phyloP scores from a whole-genome alignment of 2,888 invertebrate genomes.

The Anthophora plumipes region DNA sequence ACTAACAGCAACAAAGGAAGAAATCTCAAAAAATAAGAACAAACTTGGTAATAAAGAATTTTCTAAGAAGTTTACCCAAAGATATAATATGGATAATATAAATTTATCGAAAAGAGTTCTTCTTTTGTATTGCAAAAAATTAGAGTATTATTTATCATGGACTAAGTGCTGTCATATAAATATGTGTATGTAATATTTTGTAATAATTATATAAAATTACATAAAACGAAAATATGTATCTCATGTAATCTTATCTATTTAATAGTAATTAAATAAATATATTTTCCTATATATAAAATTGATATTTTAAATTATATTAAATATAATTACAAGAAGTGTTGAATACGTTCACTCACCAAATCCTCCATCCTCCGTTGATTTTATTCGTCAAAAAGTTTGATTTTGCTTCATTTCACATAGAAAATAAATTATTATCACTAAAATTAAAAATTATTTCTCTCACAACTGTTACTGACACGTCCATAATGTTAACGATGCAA shows the following conservation, averaged over 20 bases:
- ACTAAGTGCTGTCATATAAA: slow-evolving; percentile 81
- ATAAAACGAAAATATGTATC: not conserved
- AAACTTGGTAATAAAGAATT: slow-evolving; percentile 83
- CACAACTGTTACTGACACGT: not conserved
- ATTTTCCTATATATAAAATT: too few relatives aligned
- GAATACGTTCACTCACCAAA: not conserved
- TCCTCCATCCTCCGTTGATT: not conserved
- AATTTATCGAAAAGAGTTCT: slow-evolving; percentile 85
- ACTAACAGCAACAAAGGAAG: slow-evolving; percentile 85
- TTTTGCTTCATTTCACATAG: not conserved
- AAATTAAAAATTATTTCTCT: not conserved
- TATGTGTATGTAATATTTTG: slow-evolving; percentile 1
- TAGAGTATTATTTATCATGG: slow-evolving; percentile 91
- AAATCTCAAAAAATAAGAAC: slow-evolving; percentile 66
- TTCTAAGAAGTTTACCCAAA: slow-evolving; percentile 87
- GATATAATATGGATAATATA: slow-evolving; percentile 85
- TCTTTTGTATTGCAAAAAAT: slow-evolving; percentile 88
- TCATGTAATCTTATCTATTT: too few relatives aligned
- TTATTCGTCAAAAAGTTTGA: not conserved
- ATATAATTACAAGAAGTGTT: not conserved
- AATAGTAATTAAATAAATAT: too few relatives aligned
- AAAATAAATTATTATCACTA: not conserved
- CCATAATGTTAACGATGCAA: not conserved
- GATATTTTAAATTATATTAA: not conserved
- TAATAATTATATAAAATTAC: not conserved